phyloP scores from a whole-genome alignment of 2,888 invertebrate genomes.

The Aspidiotus destructor region DNA sequence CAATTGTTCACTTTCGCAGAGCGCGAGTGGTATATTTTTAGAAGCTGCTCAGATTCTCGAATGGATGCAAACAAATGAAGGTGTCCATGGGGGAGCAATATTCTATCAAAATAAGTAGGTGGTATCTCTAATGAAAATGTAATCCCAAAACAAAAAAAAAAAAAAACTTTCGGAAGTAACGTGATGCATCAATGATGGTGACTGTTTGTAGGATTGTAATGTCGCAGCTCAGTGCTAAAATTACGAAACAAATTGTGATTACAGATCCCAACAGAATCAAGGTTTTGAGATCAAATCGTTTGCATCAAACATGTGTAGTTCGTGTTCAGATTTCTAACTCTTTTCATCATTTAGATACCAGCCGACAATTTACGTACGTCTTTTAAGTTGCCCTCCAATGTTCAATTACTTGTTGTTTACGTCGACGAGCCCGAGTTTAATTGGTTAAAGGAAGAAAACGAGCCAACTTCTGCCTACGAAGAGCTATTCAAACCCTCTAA shows the following conservation, averaged over 20 bases:
- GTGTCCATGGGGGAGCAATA: conserved; percentile 73
- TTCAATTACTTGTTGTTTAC: conserved; percentile 69
- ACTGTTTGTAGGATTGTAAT: conserved; percentile 59
- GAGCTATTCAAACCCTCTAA: no score
- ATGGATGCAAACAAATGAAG: conserved; percentile 65
- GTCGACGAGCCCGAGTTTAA: conserved; percentile 51
- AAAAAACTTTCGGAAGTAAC: neutral
- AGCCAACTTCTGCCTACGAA: no score
- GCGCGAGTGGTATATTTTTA: conserved; percentile 74
- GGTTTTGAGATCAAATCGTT: conserved; percentile 39
- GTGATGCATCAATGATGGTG: no score
- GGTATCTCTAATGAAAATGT: conserved; percentile 3
- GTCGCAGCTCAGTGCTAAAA: conserved; percentile 61
- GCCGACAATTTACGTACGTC: conserved; percentile 57
- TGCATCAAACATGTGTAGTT: neutral
- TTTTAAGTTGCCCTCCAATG: conserved; percentile 68
- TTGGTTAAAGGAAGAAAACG: conserved; percentile 43
- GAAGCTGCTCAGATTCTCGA: conserved; percentile 79
- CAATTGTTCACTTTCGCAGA: conserved; percentile 49
- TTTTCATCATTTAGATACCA: conserved; percentile 47
- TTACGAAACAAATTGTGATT: conserved; percentile 69
- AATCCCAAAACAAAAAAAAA: neutral
- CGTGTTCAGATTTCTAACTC: neutral
- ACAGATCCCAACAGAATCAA: conserved; percentile 77
- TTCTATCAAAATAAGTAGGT: conserved; percentile 80